Base-by-base conservation (phyloP, 2,113 vertebrate species). In the Tautogolabrus adspersus region DNA sequence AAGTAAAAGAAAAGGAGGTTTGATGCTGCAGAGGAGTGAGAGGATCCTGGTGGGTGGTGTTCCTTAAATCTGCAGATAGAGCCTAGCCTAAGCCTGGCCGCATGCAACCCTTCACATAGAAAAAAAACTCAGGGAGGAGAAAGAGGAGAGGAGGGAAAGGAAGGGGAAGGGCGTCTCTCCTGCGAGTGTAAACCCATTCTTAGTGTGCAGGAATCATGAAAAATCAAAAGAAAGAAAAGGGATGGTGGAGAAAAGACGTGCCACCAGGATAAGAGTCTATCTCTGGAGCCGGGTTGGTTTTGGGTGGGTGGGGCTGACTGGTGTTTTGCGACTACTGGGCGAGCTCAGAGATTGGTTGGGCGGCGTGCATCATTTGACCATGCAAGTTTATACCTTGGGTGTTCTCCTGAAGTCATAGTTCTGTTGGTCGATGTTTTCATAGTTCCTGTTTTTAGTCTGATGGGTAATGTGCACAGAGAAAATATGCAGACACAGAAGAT, bases 391-490 rank as follows among this genome's bases (percentile, higher is more conserved):
- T 99, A 99, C 98, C 97, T 99, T 99, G 93, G 98, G 97, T 95
- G 97, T 97, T 96, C 97, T 97, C 96, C 98, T 96, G 97, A 96
- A 97, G 97, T 99, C 98, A 99, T 95, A 97, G 96, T 96, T 96
- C 95, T 97, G 97, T 96, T 97, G 97, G 96, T 97, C 98, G 96
- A 96, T 95, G 97, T 95, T 98, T 96, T 99, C 98, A 99, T 97
- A 99, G 97, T 97, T 99, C 98, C 97, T 99, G 97, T 98, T 99
- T 99, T 98, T 99, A 99, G 96, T 99, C 98, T 99, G 98, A 99
- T 98, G 97, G 95, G 94, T 96, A 96, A 98, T 97, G 97, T 96
- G 96, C 97, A 98, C 97, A 99, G 97, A 98, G 96, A 98, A 96
- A 98, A 99, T 96, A 98, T 96, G 97, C 95, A 98, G 96, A 98